Conservation (phyloP, 2,797 vertebrate genomes). For the Clarias fuscus region DNA sequence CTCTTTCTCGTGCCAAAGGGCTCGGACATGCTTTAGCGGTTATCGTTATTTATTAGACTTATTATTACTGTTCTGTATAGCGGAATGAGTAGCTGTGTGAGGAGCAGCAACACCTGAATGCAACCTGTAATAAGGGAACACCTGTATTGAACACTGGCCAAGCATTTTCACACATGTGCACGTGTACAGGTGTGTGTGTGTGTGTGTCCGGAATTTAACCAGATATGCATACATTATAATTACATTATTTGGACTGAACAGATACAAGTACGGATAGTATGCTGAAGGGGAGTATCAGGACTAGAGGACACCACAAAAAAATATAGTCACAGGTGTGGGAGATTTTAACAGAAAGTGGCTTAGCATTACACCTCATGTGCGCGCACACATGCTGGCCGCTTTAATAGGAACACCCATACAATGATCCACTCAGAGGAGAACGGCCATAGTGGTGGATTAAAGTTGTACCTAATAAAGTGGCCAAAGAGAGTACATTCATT, state of each 20-base stretch:
- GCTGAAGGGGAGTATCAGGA: background rate
- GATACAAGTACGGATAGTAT: background rate
- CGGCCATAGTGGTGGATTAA: background rate
- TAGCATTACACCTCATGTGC: background rate
- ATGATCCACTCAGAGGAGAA: background rate
- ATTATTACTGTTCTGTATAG: background rate
- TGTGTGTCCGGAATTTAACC: background rate
- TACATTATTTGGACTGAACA: background rate
- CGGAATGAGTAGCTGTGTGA: slow-evolving; percentile 64
- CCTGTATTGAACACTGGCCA: slow-evolving; percentile 56
- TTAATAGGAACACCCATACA: background rate
- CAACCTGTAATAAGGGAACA: slow-evolving; percentile 76
- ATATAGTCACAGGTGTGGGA: background rate
- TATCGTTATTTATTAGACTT: background rate
- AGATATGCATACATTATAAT: background rate
- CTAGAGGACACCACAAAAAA: background rate
- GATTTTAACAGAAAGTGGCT: background rate
- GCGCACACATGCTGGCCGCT: background rate
- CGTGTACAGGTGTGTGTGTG: background rate
- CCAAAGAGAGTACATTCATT: background rate
- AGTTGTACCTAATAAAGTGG: background rate
- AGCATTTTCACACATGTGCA: background rate
- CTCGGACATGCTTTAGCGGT: slow-evolving; percentile 61
- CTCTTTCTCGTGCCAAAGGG: slow-evolving; percentile 53
- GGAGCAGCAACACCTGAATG: slow-evolving; percentile 65